Percentiles rank a stretch among this genome's conserved stretches.
Conservation (phyloP, 2,888 invertebrate species). For the Choreutis nemorana region DNA sequence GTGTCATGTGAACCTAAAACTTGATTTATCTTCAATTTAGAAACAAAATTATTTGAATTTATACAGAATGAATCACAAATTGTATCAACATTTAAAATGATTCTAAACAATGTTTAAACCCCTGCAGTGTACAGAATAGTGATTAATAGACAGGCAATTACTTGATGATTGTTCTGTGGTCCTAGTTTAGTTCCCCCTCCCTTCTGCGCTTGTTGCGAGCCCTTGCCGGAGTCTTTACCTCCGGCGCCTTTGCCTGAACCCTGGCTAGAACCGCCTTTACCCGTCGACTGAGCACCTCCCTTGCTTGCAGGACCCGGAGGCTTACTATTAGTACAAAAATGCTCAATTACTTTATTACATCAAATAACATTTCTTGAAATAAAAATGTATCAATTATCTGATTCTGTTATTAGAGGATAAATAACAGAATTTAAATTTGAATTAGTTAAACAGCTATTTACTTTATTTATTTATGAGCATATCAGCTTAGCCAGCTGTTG, state of each 20-base stretch:
- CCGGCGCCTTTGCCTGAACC: slow-evolving; percentile 25
- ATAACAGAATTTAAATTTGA: neutral
- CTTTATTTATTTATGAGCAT: neutral
- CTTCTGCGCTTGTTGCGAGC: slow-evolving; percentile 25
- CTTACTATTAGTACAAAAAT: slow-evolving; percentile 56
- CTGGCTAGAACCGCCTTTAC: slow-evolving; percentile 31
- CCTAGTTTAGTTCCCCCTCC: slow-evolving; percentile 30
- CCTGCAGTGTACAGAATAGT: too few species aligned
- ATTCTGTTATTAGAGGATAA: too few species aligned
- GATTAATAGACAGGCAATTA: too few species aligned
- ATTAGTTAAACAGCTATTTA: neutral
- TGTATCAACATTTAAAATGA: too few species aligned
- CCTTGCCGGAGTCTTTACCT: slow-evolving; percentile 24
- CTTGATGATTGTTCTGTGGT: slow-evolving; percentile 35
- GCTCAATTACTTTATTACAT: too few species aligned
- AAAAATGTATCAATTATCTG: too few species aligned
- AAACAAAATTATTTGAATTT: slow-evolving; percentile 1
- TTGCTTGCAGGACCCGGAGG: slow-evolving; percentile 62
- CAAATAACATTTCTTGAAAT: too few species aligned
- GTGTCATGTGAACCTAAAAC: too few species aligned
- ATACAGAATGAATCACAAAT: slow-evolving; percentile 3
- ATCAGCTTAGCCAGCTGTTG: neutral
- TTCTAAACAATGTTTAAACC: too few species aligned
- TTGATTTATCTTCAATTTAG: neutral
- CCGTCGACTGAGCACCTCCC: slow-evolving; percentile 45